Base-by-base conservation (phyloP, 1,140 invertebrate genomes). In the Muscidifurax raptorellus region DNA sequence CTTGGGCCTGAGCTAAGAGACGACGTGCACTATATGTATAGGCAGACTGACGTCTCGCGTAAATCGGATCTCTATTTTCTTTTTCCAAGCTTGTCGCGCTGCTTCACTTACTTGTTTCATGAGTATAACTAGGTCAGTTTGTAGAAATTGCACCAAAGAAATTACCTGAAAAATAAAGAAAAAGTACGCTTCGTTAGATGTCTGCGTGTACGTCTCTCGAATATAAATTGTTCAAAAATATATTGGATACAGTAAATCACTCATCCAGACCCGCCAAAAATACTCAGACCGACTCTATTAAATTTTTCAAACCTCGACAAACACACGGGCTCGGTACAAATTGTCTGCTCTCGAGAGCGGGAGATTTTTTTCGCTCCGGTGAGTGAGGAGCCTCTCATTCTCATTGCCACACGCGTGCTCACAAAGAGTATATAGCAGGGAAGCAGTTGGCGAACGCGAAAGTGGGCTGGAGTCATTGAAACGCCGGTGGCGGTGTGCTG, bases 401-500 rank as follows among this genome's bases (percentile, higher is more conserved):
- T 59, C 52, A 59, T 59, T 59, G 52, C 52, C 18, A 59, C 52
- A 12, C 44, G 52, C 52, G 15, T 1, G 52, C 52, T 22, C 52
- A 59, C 52, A 59, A 59, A 71, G 67, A 71, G n/a, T 32, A n/a
- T 25, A 71, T 25, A 28, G n/a, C 22, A 10, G 67, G 27, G 30
- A 32, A 71, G 67, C 30, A 71, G 67, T 59, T 59, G 52, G 52
- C 18, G 52, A 59, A n/a, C 52, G 52, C 52, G 4, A 59, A 59
- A n/a, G 52, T 59, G 52, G 52, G 52, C 52, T 59, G 66, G 66
- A 69, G 66, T 28, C 66, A 69, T 69, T 69, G 52, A 69, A 69
- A 30, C 66, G 27, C 25, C 66, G 28, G 66, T 27, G 10, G 66
- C 66, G 66, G 18, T n/a, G 18, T 59, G 18, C 52, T 6, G 52